Conservation (phyloP, 2,797 vertebrate species). For the Rallus crepitans region DNA sequence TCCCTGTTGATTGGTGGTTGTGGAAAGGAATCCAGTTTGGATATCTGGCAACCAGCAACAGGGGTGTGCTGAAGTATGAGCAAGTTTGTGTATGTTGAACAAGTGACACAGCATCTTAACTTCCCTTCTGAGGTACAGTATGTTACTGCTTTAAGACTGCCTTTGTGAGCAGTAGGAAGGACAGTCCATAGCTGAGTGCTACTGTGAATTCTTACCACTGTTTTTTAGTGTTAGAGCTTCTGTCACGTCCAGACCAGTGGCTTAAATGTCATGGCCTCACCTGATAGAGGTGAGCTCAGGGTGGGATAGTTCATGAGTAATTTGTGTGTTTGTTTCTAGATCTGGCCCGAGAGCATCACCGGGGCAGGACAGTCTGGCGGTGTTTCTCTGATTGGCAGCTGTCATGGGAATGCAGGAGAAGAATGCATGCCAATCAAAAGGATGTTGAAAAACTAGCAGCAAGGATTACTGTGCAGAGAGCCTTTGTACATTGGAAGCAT, state of each 20-base stretch:
- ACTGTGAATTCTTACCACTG: background rate
- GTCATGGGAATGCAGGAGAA: conserved; percentile 67
- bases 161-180: background rate
- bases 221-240: background rate
- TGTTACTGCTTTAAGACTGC: background rate
- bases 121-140: background rate
- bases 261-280: background rate
- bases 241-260: background rate
- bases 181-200: background rate
- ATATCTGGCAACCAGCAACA: background rate
- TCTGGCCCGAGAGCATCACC: conserved; percentile 67
- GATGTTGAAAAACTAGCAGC: conserved; percentile 67
- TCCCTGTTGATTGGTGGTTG: background rate
- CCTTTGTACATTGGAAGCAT: conserved; percentile 82
- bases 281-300: background rate
- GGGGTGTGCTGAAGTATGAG: background rate
- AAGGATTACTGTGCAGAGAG: conserved; percentile 69
- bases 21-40: background rate
- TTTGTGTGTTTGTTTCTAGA: conserved; percentile 71
- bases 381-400: conserved; percentile 82
- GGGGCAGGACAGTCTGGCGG: conserved; percentile 6
- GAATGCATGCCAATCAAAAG: conserved; percentile 52
- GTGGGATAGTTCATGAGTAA: background rate
- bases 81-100: background rate
- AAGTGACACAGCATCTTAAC: background rate